Evolutionary conservation across 1,140 invertebrate species (phyloP), one percentile per base, ranked within the genome.

Genomic region (Potamilus streckersoni): DNA sequence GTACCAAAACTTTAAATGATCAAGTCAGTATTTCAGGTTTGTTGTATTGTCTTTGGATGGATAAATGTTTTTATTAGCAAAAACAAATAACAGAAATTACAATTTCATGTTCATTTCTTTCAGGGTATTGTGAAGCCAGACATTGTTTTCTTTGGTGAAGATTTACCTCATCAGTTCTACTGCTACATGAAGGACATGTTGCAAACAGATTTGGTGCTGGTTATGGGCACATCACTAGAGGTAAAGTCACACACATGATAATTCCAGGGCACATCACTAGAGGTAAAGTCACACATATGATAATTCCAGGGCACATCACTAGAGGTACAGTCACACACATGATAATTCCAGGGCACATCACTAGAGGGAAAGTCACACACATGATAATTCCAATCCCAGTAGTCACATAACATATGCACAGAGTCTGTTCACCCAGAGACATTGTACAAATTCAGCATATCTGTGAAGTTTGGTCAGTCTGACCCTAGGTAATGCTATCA

Each of bases 141-240:
- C 78, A 90, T 91, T 78, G 88, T 90, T 68, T 90, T 91, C 75
- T 91, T 91, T 82, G 90, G 90, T 61, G 90, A 91, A 83, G 87
- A 90, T 79, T 79, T 91, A 69, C 89, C 89, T 19, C 79, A 82
- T 57, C 80, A 85, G 62, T 91, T 91, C 78, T 89, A 87, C 70
- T 81, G 82, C 56, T 89, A 90, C 80, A 76, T 87, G 62, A 88
- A 83, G 68, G 89, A 91, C 79, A 87, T 90, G 86, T 64, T 85
- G 49, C 84, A 88, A 65, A 80, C 88, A 66, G 89, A 90, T 75
- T 66, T 90, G 31, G 81, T 90, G 15, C 79, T 91, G 38, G 84
- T 91, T 20, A 88, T 91, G 88, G 90, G 90, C 57, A 91, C 90
- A 49, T 90, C 89, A 17, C 78, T 91, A 71, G 89, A 89, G 81